A percentile compares a stretch with the other conserved stretches of the same genome.
Evolutionary conservation across 2,888 invertebrate species (phyloP).

Genomic region (Brachyopa scutellaris): DNA sequence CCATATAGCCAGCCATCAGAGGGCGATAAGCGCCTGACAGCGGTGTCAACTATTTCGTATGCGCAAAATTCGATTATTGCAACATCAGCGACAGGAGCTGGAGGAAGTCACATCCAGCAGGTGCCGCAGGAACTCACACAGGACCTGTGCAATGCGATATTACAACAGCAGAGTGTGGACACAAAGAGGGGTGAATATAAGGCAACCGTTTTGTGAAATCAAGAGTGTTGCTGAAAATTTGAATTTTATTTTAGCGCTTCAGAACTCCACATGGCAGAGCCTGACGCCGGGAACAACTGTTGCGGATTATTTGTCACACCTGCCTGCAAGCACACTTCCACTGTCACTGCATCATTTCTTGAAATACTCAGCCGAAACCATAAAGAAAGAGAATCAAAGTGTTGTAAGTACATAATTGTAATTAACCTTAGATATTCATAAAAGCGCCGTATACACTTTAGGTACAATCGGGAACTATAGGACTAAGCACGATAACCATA

Average conservation of each 20-base stretch:
- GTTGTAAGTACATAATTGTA: conserved; percentile 77
- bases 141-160: conserved; percentile 81
- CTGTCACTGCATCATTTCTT: conserved; percentile 91
- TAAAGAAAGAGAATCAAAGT: conserved; percentile 87
- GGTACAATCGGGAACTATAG: conserved; percentile 80
- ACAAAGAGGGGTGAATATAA: conserved; percentile 77
- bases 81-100: conserved; percentile 72
- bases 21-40: conserved; percentile 77
- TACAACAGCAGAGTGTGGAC: conserved; percentile 80
- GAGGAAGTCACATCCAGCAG: conserved; percentile 76
- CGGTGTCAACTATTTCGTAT: conserved; percentile 77
- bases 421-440: no score
- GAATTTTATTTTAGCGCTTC: conserved; percentile 76
- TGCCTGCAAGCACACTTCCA: conserved; percentile 88
- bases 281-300: conserved; percentile 89
- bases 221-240: background rate
- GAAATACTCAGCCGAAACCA: conserved; percentile 90
- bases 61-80: conserved; percentile 77
- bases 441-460: no score
- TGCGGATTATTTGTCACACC: conserved; percentile 91
- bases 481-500: conserved; percentile 80
- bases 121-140: conserved; percentile 81
- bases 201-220: background rate
- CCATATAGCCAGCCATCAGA: conserved; percentile 75
- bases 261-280: conserved; percentile 82